phyloP scores from a whole-genome alignment of 2,113 vertebrate species.

The Prunella fulvescens region DNA sequence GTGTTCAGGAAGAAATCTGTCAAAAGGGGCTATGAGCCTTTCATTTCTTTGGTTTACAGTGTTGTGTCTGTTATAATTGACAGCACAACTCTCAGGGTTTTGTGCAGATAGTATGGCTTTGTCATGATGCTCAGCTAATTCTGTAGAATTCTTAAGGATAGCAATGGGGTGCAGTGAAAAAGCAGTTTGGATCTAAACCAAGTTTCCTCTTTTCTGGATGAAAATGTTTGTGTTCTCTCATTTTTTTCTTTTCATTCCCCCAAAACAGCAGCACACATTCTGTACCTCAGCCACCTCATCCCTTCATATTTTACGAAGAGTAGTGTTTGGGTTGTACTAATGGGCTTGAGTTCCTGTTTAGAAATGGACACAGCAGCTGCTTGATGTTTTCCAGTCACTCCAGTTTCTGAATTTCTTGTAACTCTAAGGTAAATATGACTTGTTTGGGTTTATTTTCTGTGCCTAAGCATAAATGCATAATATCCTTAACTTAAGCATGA shows the following conservation, averaged over 20 bases:
- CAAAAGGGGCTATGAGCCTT: background rate
- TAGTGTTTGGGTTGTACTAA: background rate
- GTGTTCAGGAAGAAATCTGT: background rate
- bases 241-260: background rate
- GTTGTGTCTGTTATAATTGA: background rate
- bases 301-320: background rate
- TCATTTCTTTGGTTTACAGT: background rate
- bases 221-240: background rate
- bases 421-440: background rate
- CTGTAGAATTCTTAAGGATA: background rate
- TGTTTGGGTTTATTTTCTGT: background rate
- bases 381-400: background rate
- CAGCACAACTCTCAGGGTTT: background rate
- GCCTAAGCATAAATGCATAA: background rate
- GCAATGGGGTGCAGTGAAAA: background rate
- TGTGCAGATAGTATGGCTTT: background rate
- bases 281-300: background rate
- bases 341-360: background rate
- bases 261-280: background rate
- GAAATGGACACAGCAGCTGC: background rate
- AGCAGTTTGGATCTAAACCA: background rate
- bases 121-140: background rate
- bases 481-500: background rate
- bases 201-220: background rate
- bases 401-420: background rate